Percentiles rank a stretch among this genome's conserved stretches.
phyloP scores from a whole-genome alignment of 1,140 invertebrate genomes.

The Heliconius nattereri region DNA sequence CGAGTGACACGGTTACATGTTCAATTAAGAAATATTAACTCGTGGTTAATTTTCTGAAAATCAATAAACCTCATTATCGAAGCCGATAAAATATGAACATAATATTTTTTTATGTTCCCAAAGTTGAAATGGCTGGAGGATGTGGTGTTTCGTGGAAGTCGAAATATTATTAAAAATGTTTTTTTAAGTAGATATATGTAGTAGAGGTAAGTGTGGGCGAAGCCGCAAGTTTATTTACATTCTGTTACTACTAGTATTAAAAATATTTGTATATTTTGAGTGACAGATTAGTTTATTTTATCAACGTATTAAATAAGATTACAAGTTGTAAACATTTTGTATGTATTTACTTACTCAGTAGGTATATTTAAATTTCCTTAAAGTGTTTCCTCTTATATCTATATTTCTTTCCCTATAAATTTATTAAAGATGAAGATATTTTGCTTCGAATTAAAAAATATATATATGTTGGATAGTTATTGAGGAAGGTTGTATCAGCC shows the following conservation, averaged over 20 bases:
- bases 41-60: conserved; percentile 42
- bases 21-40: conserved; percentile 46
- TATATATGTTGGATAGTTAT: too few relatives aligned
- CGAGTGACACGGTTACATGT: conserved; percentile 40
- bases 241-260: background rate
- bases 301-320: background rate
- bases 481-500: too few relatives aligned
- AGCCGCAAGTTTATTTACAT: conserved; percentile 22
- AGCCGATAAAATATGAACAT: conserved; percentile 38
- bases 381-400: too few relatives aligned
- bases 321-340: background rate
- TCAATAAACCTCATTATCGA: conserved; percentile 59
- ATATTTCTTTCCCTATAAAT: background rate
- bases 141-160: conserved; percentile 46
- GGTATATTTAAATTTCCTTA: background rate
- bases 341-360: background rate
- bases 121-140: conserved; percentile 42
- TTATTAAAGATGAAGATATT: background rate
- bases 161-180: conserved; percentile 43
- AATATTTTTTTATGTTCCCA: conserved; percentile 41
- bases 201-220: background rate
- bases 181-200: conserved; percentile 28
- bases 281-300: conserved; percentile 7
- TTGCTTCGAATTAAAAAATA: too few relatives aligned
- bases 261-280: background rate